These are phyloP conservation scores for Silurus asotus DNA, from an alignment of 2,113 vertebrate species.

Conservation along the genomic window DNA sequence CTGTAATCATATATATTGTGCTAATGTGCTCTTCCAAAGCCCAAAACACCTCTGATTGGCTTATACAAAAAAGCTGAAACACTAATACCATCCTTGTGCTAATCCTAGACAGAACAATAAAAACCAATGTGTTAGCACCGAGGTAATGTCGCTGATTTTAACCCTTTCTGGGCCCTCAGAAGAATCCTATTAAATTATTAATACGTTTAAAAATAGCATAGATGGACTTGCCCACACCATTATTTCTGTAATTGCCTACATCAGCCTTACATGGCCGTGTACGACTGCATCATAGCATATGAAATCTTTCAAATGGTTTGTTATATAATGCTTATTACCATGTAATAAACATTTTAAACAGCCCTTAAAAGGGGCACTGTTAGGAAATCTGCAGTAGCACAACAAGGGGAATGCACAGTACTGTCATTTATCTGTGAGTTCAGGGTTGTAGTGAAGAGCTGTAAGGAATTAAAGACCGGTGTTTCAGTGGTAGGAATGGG, in stretches of 20 bases:
- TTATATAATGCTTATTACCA: slow-evolving; percentile 30
- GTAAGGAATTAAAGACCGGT: slow-evolving; percentile 12
- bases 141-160: background rate
- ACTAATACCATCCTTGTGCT: slow-evolving; percentile 39
- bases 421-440: slow-evolving; percentile 4
- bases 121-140: slow-evolving; percentile 19
- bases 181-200: background rate
- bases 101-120: slow-evolving; percentile 10
- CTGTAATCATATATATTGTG: slow-evolving; percentile 20
- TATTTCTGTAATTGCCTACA: background rate
- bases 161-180: background rate
- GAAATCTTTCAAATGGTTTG: background rate
- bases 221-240: background rate
- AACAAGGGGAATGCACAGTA: background rate
- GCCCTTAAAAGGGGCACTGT: slow-evolving; percentile 4
- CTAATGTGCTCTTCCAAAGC: slow-evolving; percentile 38
- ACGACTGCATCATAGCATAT: background rate
- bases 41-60: slow-evolving; percentile 18
- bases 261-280: background rate
- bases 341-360: slow-evolving; percentile 9
- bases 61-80: slow-evolving; percentile 12
- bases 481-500: slow-evolving; percentile 5
- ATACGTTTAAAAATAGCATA: background rate
- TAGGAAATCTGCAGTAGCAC: slow-evolving; percentile 11
- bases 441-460: slow-evolving; percentile 11